These are phyloP conservation scores for Salticus scenicus DNA, from an alignment of 2,888 invertebrate species.

Conservation along the genomic window DNA sequence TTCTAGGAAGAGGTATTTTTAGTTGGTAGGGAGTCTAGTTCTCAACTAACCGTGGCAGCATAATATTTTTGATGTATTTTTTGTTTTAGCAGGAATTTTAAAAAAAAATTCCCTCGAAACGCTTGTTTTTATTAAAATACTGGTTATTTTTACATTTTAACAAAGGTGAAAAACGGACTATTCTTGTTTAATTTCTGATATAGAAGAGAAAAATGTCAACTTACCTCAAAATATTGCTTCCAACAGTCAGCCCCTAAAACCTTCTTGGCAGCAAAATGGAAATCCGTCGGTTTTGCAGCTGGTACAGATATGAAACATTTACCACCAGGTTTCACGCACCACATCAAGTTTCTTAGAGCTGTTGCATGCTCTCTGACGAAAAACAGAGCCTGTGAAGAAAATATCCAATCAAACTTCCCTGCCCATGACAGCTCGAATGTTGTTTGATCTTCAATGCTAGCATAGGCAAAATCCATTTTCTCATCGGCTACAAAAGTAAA, in stretches of 20 bases:
- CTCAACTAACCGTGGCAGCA: too few relatives aligned
- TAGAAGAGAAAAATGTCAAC: constrained; percentile 12
- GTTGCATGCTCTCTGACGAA: constrained; percentile 59
- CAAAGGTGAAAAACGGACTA: too few relatives aligned
- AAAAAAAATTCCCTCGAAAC: too few relatives aligned
- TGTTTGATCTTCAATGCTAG: constrained; percentile 56
- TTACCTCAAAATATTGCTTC: constrained; percentile 63
- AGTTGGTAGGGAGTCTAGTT: too few relatives aligned
- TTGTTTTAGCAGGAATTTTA: too few relatives aligned
- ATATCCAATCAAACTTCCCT: constrained; percentile 66
- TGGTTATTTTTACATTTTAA: too few relatives aligned
- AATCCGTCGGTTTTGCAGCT: constrained; percentile 59
- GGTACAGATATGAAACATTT: constrained; percentile 66
- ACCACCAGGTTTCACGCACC: constrained; percentile 66
- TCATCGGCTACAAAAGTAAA: constrained; percentile 67
- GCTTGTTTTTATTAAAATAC: too few relatives aligned
- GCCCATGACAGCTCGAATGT: constrained; percentile 66
- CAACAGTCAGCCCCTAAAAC: constrained; percentile 59
- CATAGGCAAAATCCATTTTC: constrained; percentile 64
- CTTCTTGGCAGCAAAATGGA: constrained; percentile 62
- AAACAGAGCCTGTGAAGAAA: constrained; percentile 59
- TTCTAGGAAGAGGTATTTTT: too few relatives aligned
- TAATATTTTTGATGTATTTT: too few relatives aligned
- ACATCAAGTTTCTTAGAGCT: constrained; percentile 67
- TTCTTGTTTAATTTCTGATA: too few relatives aligned